Percentiles rank a stretch among this genome's conserved stretches.
Evolutionary conservation across 2,113 vertebrate species (phyloP).

Genomic region (Alligator sinensis): DNA sequence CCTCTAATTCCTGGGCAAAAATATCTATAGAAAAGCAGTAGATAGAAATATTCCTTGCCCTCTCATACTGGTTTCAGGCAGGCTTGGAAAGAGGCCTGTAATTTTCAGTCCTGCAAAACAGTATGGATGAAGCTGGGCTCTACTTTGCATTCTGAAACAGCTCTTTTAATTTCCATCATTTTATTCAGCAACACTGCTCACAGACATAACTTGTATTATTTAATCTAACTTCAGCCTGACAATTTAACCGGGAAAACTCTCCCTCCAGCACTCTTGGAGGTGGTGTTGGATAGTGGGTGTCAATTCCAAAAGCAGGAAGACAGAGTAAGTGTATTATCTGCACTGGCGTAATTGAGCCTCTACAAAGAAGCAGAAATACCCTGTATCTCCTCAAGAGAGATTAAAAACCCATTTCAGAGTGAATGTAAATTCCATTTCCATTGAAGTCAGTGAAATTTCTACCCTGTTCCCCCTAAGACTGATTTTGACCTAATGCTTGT

Average conservation of each 20-base stretch:
- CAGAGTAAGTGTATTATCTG: background rate
- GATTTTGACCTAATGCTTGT: background rate
- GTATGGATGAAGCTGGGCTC: background rate
- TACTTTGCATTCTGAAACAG: background rate
- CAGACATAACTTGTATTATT: background rate
- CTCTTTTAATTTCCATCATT: background rate
- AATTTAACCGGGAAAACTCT: constrained; percentile 31
- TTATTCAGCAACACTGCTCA: background rate
- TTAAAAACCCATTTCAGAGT: background rate
- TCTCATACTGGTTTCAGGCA: background rate
- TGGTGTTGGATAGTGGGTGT: background rate
- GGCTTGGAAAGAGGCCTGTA: background rate
- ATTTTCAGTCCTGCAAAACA: background rate
- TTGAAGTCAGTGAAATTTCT: constrained; percentile 15
- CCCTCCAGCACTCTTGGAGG: background rate
- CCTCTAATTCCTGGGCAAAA: background rate
- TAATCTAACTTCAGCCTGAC: constrained; percentile 10
- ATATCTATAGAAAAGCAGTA: background rate
- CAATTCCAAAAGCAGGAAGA: background rate
- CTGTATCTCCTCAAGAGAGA: rapidly evolving
- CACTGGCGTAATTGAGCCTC: background rate
- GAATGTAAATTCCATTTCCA: background rate
- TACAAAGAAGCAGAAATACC: background rate
- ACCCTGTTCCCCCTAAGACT: background rate
- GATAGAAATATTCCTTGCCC: background rate